These are phyloP conservation scores for Uloborus plumipes DNA, from an alignment of 2,888 invertebrate genomes.

Conservation along the genomic window DNA sequence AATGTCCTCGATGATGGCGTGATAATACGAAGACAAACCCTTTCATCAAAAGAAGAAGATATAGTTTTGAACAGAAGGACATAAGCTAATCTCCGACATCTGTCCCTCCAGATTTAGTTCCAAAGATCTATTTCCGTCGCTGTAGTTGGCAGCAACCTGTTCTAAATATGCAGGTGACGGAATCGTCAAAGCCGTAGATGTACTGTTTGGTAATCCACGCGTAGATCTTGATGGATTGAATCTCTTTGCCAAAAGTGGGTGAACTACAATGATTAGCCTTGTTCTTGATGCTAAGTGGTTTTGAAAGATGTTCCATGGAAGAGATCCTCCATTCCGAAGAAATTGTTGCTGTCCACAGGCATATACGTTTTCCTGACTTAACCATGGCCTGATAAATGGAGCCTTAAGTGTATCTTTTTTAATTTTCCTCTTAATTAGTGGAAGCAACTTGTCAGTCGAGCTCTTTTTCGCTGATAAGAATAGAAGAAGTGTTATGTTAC, in stretches of 20 bases:
- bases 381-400: conserved; percentile 51
- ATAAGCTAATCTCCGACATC: conserved; percentile 54
- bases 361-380: conserved; percentile 44
- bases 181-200: conserved; percentile 30
- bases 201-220: conserved; percentile 50
- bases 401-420: conserved; percentile 24
- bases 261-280: conserved; percentile 53
- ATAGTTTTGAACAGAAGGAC: conserved; percentile 29
- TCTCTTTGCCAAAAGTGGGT: conserved; percentile 48
- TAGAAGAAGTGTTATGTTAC: too few relatives aligned
- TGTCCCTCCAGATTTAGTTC: conserved; percentile 53
- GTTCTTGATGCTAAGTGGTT: conserved; percentile 59
- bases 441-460: too few relatives aligned
- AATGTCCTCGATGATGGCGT: conserved; percentile 31
- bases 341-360: conserved; percentile 45
- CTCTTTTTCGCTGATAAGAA: too few relatives aligned
- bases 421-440: neutral
- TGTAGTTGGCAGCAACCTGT: conserved; percentile 44
- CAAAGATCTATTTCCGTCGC: conserved; percentile 51
- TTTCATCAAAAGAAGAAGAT: conserved; percentile 16
- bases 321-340: conserved; percentile 51
- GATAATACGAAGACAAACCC: conserved; percentile 20
- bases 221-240: conserved; percentile 52
- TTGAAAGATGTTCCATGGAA: conserved; percentile 59
- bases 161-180: conserved; percentile 59